These are phyloP conservation scores for Indicator maculatus DNA, from an alignment of 2,113 vertebrate genomes.

Conservation along the genomic window DNA sequence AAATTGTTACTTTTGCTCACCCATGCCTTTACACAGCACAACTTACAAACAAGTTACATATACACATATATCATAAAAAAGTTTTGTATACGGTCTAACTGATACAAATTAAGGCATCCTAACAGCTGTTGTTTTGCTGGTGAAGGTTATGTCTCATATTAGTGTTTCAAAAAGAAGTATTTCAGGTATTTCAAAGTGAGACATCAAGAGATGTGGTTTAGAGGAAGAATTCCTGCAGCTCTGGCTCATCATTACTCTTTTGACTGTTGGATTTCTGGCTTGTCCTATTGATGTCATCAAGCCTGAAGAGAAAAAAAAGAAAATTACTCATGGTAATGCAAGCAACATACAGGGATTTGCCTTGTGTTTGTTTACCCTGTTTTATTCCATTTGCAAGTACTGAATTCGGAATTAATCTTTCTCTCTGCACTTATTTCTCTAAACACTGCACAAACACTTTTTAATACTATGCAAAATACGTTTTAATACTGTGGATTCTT, in stretches of 20 bases:
- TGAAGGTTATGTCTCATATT: slow-evolving; percentile 55
- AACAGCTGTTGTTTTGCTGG: slow-evolving; percentile 74
- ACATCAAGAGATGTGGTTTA: slow-evolving; percentile 55
- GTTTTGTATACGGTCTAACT: slow-evolving; percentile 62
- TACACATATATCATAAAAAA: slow-evolving; percentile 68
- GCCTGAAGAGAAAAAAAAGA: slow-evolving; percentile 69
- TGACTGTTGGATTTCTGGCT: slow-evolving; percentile 53
- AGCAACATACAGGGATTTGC: neutral
- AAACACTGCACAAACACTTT: neutral
- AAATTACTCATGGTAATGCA: neutral
- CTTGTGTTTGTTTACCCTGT: neutral
- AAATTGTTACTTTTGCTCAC: slow-evolving; percentile 54
- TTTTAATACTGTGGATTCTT: neutral
- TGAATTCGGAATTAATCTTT: neutral
- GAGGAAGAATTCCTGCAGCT: slow-evolving; percentile 81
- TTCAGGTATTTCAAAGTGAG: slow-evolving; percentile 58
- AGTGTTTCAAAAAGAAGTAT: slow-evolving; percentile 34
- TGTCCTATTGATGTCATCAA: slow-evolving; percentile 71
- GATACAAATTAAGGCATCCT: slow-evolving; percentile 81
- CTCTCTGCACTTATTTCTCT: neutral
- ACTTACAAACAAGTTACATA: slow-evolving; percentile 72
- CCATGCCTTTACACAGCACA: slow-evolving; percentile 70
- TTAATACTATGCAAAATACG: neutral
- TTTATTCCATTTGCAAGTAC: neutral
- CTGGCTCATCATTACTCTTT: slow-evolving; percentile 72